phyloP scores from a whole-genome alignment of 2,113 vertebrate genomes.

The Microcebus tavaratra region DNA sequence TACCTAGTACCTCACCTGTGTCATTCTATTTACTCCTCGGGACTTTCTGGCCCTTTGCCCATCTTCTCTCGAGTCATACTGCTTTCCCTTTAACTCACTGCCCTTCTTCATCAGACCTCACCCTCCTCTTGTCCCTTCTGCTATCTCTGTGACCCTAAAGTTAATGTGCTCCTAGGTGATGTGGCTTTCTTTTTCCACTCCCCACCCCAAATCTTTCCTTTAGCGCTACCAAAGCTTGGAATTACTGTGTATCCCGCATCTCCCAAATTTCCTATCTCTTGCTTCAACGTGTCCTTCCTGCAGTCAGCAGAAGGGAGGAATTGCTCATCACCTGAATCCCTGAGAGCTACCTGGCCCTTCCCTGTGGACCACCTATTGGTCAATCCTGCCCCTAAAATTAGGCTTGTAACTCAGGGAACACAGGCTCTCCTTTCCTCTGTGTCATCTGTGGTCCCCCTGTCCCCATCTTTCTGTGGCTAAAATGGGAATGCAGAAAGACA shows the following conservation, averaged over 20 bases:
- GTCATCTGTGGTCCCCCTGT: background rate
- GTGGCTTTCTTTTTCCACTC: background rate
- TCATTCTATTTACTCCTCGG: background rate
- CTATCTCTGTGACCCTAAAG: background rate
- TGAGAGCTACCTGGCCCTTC: background rate
- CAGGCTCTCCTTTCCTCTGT: background rate
- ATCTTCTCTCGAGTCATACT: background rate
- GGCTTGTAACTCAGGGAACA: background rate
- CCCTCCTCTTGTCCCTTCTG: background rate
- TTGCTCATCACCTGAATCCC: background rate
- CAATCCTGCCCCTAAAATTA: background rate
- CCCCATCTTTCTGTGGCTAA: background rate
- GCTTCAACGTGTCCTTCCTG: background rate
- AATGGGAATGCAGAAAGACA: background rate
- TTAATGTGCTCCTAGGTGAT: background rate
- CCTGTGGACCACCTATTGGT: background rate
- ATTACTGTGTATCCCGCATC: background rate
- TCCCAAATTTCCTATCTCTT: background rate
- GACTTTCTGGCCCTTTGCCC: too few relatives aligned
- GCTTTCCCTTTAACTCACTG: background rate
- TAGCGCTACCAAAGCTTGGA: background rate
- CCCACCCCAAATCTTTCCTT: background rate
- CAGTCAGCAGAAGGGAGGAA: background rate
- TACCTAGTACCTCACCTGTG: background rate
- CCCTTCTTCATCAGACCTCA: background rate